Conservation (phyloP, 2,797 vertebrate genomes). For the Helarctos malayanus region DNA sequence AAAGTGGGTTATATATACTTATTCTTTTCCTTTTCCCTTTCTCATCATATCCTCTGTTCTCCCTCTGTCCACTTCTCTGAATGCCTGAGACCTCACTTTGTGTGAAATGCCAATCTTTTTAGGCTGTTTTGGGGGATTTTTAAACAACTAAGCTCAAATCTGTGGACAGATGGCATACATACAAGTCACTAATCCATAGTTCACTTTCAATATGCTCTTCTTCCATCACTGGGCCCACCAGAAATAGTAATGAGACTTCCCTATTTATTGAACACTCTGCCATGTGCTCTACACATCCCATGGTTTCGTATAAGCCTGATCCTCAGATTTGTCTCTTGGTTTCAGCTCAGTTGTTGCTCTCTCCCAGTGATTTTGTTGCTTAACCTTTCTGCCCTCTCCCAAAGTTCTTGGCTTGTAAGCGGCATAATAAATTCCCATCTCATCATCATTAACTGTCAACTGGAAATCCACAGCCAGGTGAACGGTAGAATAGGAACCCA, state of each 20-base stretch:
- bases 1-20: background rate
- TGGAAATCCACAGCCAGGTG: slow-evolving; percentile 85
- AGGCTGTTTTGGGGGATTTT: background rate
- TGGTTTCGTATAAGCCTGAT: slow-evolving; percentile 75
- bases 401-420: slow-evolving; percentile 82
- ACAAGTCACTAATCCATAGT: slow-evolving; percentile 46
- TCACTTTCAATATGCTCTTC: slow-evolving; percentile 47
- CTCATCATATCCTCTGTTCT: background rate
- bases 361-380: slow-evolving; percentile 75
- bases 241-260: slow-evolving; percentile 27
- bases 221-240: background rate
- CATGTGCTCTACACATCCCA: background rate
- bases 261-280: slow-evolving; percentile 21
- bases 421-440: slow-evolving; percentile 88
- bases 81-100: background rate
- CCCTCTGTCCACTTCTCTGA: background rate
- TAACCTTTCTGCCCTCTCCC: slow-evolving; percentile 86
- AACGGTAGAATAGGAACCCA: slow-evolving; percentile 80
- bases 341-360: slow-evolving; percentile 78
- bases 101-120: background rate
- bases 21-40: background rate
- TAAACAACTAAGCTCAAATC: background rate
- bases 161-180: background rate
- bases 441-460: slow-evolving; percentile 88
- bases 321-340: slow-evolving; percentile 36